A percentile compares a stretch with the other conserved stretches of the same genome.
These are phyloP conservation scores for Pelvicachromis taeniatus DNA, from an alignment of 2,113 vertebrate species.

Conservation along the genomic window DNA sequence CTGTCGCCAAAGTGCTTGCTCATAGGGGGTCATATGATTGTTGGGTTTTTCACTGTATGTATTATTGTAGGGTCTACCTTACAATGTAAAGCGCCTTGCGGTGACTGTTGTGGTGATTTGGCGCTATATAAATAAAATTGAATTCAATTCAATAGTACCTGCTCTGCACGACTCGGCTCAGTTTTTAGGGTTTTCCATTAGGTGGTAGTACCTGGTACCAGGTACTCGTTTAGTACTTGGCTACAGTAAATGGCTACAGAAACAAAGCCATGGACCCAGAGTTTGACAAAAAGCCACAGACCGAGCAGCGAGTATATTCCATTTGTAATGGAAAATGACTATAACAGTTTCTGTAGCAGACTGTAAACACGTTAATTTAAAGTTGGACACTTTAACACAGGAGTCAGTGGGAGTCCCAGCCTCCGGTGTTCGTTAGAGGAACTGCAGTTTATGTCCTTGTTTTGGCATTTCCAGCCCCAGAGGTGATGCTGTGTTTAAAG, in stretches of 20 bases:
- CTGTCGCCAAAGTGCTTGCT: too few species aligned
- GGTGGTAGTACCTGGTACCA: neutral
- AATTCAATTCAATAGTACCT: too few species aligned
- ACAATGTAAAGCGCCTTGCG: too few species aligned
- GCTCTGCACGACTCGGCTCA: too few species aligned
- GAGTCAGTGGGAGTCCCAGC: neutral
- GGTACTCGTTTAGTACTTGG: neutral
- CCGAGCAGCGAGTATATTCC: neutral
- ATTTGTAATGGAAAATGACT: neutral
- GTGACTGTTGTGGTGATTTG: too few species aligned
- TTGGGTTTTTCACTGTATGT: too few species aligned
- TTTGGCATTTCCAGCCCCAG: neutral
- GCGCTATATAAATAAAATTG: too few species aligned
- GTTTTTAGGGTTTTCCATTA: too few species aligned
- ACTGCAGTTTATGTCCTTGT: neutral
- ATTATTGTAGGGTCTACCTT: too few species aligned
- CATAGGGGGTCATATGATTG: too few species aligned
- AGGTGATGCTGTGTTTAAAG: neutral
- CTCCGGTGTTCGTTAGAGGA: neutral
- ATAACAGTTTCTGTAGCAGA: neutral
- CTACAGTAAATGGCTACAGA: neutral
- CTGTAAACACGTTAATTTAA: neutral
- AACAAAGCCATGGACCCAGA: neutral
- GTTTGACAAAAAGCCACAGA: neutral
- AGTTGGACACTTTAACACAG: neutral